Percentiles rank a stretch among this genome's conserved stretches.
Evolutionary conservation across 1,140 invertebrate species (phyloP).

Genomic region (Musca vetustissima): DNA sequence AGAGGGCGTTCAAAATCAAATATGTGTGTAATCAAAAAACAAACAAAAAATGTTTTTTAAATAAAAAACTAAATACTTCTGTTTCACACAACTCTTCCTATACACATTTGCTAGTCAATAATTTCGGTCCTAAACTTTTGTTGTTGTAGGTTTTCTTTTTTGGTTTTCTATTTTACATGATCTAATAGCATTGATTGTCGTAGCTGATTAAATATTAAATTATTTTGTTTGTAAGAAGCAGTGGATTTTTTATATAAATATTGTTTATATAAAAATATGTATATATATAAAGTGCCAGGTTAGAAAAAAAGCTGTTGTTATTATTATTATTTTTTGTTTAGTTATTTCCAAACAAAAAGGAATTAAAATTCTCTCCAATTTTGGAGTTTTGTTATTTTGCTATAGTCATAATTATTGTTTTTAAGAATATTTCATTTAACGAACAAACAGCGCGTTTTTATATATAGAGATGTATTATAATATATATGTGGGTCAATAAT

Average conservation of each 20-base stretch:
- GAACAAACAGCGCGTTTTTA: slow-evolving; percentile 16
- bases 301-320: slow-evolving; percentile 3
- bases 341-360: background rate
- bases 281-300: slow-evolving; percentile 11
- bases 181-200: slow-evolving; percentile 4
- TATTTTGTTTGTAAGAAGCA: slow-evolving; percentile 12
- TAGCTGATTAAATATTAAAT: background rate
- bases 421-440: slow-evolving; percentile 7
- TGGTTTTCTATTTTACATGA: background rate
- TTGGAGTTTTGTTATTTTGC: too few relatives aligned
- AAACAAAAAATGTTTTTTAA: too few relatives aligned
- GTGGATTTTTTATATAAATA: background rate
- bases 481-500: too few relatives aligned
- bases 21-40: too few relatives aligned
- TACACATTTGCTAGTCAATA: too few relatives aligned
- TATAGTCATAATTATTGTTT: background rate
- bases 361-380: too few relatives aligned
- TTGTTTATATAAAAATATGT: too few relatives aligned
- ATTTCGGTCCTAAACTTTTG: background rate
- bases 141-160: background rate
- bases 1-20: too few relatives aligned
- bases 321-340: background rate
- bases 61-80: too few relatives aligned
- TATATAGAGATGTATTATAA: too few relatives aligned
- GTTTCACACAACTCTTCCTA: too few relatives aligned